Conservation (phyloP, 2,888 invertebrate species). For the Noctua janthe region DNA sequence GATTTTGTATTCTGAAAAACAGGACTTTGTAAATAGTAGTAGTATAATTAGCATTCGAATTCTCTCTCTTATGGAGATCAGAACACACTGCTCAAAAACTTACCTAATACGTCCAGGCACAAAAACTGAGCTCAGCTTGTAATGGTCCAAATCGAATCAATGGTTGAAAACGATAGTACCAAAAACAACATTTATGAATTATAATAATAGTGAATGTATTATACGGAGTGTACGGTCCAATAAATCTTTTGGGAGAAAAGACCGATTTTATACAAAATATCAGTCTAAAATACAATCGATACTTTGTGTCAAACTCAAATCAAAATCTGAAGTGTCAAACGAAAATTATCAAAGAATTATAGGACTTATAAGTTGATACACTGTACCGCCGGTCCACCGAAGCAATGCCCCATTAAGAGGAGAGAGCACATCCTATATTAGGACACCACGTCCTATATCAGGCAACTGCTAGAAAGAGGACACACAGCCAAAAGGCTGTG, state of each 20-base stretch:
- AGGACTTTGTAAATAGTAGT: not conserved
- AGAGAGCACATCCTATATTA: slow-evolving; percentile 73
- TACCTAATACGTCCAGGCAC: not conserved
- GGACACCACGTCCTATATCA: not conserved
- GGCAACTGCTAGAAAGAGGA: not conserved
- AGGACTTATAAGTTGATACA: not conserved
- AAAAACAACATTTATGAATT: not conserved
- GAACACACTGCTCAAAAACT: not conserved
- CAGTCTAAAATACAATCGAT: not conserved
- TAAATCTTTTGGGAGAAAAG: not conserved
- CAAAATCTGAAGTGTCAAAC: not conserved
- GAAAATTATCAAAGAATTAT: slow-evolving; percentile 15
- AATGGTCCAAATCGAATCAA: not conserved
- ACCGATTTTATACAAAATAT: not conserved
- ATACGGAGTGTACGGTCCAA: not conserved
- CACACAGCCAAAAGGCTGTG: not conserved
- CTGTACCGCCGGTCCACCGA: slow-evolving; percentile 74
- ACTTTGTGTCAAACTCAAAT: not conserved
- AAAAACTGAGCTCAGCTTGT: not conserved
- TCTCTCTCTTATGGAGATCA: not conserved
- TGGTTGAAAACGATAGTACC: not conserved
- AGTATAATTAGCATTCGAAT: not conserved
- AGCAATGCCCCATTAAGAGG: slow-evolving; percentile 84
- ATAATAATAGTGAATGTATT: not conserved
- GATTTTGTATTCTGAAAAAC: not conserved